These are phyloP conservation scores for Spisula subtruncata DNA, from an alignment of 2,888 invertebrate genomes.

Conservation along the genomic window DNA sequence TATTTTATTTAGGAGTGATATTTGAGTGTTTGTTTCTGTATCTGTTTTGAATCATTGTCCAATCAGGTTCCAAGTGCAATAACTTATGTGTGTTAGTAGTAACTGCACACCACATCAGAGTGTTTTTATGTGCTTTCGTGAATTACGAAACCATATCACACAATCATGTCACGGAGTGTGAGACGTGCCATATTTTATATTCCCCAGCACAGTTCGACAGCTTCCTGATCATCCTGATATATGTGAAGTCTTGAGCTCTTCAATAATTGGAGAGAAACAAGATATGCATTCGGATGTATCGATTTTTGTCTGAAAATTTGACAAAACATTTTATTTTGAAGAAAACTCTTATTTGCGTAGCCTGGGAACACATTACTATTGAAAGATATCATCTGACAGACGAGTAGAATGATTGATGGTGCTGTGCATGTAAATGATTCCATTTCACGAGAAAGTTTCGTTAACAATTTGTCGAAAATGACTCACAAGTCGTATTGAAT, in stretches of 20 bases:
- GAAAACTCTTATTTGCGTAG: neutral
- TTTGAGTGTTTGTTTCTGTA: no score
- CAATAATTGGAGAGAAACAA: neutral
- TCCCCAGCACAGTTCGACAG: neutral
- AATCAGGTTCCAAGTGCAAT: no score
- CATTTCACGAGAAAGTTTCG: neutral
- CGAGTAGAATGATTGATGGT: neutral
- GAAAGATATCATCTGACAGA: neutral
- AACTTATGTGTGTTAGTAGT: no score
- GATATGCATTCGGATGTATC: neutral
- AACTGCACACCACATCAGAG: no score
- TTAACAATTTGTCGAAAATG: conserved; percentile 9
- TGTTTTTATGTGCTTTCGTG: no score
- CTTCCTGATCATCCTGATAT: neutral
- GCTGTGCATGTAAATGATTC: neutral
- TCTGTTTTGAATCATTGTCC: no score
- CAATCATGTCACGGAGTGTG: no score
- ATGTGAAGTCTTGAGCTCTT: neutral
- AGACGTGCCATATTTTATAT: neutral
- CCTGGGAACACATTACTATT: neutral
- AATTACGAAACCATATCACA: no score
- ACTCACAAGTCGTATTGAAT: neutral
- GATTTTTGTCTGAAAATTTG: conserved; percentile 15
- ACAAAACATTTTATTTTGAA: neutral
- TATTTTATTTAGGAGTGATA: no score